These are phyloP conservation scores for cat (Felis catus) DNA, from an alignment of 2,113 vertebrate genomes.

Conservation along the genomic window F.catus_Fca126_mat1.0 CM031421.1:47598001-47598500, in stretches of 20 bases:
- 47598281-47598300: neutral
- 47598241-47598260: neutral
- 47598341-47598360: neutral
- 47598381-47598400: neutral
- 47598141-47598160: neutral
- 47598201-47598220: neutral
- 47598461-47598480: neutral
- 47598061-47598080: neutral
- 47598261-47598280: neutral
- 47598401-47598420: neutral
- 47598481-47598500: neutral
- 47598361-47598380: neutral
- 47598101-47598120: neutral
- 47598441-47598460: neutral
- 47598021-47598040: neutral
- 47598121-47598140: neutral
- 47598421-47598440: neutral
- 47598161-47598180: neutral
- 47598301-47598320: neutral
- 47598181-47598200: neutral
- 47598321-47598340: neutral
- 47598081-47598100: neutral
- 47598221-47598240: neutral
- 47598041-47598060: neutral
- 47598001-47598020: neutral